Base-by-base conservation (phyloP, 2,797 vertebrate species). In the Serranus cabrilla region DNA sequence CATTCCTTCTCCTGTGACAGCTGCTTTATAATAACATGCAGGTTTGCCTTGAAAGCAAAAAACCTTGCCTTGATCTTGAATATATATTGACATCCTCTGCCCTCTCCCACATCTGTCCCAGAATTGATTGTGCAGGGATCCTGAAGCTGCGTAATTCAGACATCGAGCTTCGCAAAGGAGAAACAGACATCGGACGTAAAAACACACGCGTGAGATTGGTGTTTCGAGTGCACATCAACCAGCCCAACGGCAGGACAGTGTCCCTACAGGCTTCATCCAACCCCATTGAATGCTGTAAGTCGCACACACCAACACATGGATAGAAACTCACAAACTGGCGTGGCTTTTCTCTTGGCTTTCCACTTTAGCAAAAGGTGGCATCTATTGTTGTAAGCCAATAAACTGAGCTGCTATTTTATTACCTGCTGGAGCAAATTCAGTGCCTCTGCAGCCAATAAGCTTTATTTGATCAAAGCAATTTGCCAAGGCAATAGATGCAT, bases 221-320 rank as follows among this genome's bases (percentile, higher is more conserved):
- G 82, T 99, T 99, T 89, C 96, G 98, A 0, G 96, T 98, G 25
- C 98, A 99, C 82, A 95, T 99, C 93, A 97, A 96, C 1, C 98
- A 99, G 87, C 94, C 98, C 92, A 96, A 93, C 0, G 97, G 97
- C 89, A 95, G 98, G 86, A 97, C 96, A 0, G 82, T 99, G 74
- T 99, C 98, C 27, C 92, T 99, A 16, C 98, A 99, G 92, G 94
- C 91, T 0, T 84, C 97, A 5, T 99, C 98, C 2, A 99, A 98
- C 90, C 96, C 98, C 66, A 99, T 99, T 0, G 98, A 99, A 85
- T 99, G 98, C 91, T 99, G 98, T 99, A 91, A 99, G 98, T 98
- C 70, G 25, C 50, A 78, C 65, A 60, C 46, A 52, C 27, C 34
- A 21, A 58, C 40, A 37, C 31, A 47, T 25, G 65, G 20, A 75